These are phyloP conservation scores for Rousettus leschenaultii DNA, from an alignment of 2,113 vertebrate genomes.

Conservation along the genomic window DNA sequence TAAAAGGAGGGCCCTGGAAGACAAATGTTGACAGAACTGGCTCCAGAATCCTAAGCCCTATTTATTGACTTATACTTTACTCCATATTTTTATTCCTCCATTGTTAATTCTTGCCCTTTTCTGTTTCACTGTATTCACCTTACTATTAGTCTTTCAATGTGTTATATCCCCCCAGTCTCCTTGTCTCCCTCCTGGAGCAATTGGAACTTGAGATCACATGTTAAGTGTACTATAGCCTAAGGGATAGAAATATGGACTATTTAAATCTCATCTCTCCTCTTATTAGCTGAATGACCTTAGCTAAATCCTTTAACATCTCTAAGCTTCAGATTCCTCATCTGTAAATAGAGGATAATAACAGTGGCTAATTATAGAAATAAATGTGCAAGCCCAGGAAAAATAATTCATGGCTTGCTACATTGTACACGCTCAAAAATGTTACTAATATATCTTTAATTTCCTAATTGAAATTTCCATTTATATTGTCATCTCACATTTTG, in stretches of 20 bases:
- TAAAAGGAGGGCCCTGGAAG: background rate
- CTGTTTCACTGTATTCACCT: conserved; percentile 15
- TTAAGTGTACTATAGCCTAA: background rate
- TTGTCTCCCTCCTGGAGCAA: background rate
- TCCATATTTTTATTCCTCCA: background rate
- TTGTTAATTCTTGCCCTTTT: background rate
- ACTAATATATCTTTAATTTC: background rate
- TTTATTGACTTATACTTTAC: background rate
- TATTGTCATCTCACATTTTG: background rate
- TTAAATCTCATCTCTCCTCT: background rate
- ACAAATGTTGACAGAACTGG: background rate
- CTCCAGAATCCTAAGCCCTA: background rate
- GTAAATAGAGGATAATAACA: background rate
- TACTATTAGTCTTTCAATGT: background rate
- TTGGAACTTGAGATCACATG: background rate
- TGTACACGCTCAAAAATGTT: background rate
- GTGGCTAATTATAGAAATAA: background rate
- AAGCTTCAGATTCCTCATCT: background rate
- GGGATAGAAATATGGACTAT: background rate
- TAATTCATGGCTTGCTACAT: background rate
- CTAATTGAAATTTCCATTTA: conserved; percentile 1
- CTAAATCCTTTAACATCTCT: background rate
- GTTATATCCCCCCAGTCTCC: background rate
- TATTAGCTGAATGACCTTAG: background rate
- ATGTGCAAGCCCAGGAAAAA: background rate